Percentiles rank a stretch among this genome's conserved stretches.
These are phyloP conservation scores for Parambassis ranga DNA, from an alignment of 2,797 vertebrate species.

Conservation along the genomic window DNA sequence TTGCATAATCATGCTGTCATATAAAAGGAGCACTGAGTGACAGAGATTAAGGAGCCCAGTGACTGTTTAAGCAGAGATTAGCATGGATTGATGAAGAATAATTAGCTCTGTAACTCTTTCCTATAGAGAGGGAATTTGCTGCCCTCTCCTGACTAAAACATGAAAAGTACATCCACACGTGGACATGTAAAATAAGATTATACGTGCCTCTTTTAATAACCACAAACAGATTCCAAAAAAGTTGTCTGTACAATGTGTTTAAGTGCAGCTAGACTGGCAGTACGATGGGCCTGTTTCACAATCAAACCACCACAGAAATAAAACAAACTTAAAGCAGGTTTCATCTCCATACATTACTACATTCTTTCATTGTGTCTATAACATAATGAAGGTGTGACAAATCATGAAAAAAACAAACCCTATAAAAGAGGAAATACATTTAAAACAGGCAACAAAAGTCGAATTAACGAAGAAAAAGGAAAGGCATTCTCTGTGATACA, in stretches of 20 bases:
- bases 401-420: slow-evolving; percentile 6
- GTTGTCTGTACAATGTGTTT: slow-evolving; percentile 30
- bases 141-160: slow-evolving; percentile 61
- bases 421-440: slow-evolving; percentile 31
- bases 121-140: slow-evolving; percentile 45
- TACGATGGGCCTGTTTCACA: slow-evolving; percentile 11
- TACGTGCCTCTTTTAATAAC: slow-evolving; percentile 32
- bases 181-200: neutral
- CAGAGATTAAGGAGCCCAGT: neutral
- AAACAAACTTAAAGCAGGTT: neutral
- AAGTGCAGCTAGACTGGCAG: slow-evolving; percentile 28
- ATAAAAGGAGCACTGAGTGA: neutral
- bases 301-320: neutral
- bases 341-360: slow-evolving; percentile 12
- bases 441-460: slow-evolving; percentile 26
- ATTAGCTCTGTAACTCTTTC: too few species aligned
- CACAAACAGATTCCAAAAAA: slow-evolving; percentile 32
- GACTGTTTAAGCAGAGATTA: neutral
- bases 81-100: too few species aligned
- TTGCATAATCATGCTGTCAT: neutral
- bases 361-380: slow-evolving; percentile 28
- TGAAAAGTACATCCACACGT: neutral
- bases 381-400: neutral
- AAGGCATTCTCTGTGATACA: slow-evolving; percentile 14
- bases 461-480: neutral